phyloP scores from a whole-genome alignment of 2,888 invertebrate species.

The Brachylomia viminalis region DNA sequence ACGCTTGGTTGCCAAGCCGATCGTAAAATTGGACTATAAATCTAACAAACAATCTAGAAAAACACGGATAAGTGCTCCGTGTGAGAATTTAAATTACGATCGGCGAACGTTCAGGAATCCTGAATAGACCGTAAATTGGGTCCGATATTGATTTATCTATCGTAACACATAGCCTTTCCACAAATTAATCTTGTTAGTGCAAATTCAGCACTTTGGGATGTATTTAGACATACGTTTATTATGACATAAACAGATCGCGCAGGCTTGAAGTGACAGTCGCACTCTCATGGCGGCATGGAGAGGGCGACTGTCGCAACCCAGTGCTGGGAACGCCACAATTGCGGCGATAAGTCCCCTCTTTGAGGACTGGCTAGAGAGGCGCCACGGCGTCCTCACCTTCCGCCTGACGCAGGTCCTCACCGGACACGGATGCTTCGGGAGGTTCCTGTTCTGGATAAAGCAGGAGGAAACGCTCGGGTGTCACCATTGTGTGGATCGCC shows the following conservation, averaged over 20 bases:
- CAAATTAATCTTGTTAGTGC: conserved; percentile 13
- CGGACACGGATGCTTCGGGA: too few species aligned
- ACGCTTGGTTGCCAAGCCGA: conserved; percentile 53
- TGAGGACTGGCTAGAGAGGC: too few species aligned
- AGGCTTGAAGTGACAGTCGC: too few species aligned
- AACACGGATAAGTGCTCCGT: conserved; percentile 54
- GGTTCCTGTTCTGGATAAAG: too few species aligned
- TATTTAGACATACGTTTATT: not conserved
- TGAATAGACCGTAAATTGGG: conserved; percentile 42
- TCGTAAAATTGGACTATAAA: conserved; percentile 69
- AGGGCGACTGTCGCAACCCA: too few species aligned
- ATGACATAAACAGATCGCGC: not conserved
- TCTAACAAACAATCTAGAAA: conserved; percentile 64
- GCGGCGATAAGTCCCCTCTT: too few species aligned
- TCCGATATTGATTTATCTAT: conserved; percentile 42
- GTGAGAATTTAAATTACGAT: conserved; percentile 58
- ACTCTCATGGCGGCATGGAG: too few species aligned
- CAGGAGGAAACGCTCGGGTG: too few species aligned
- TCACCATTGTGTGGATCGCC: too few species aligned
- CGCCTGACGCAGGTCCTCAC: too few species aligned
- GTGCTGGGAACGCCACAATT: too few species aligned
- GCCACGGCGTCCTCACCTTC: too few species aligned
- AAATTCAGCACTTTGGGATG: not conserved
- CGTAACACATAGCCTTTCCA: not conserved
- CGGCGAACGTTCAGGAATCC: conserved; percentile 43